Conservation (phyloP, 2,113 vertebrate genomes). For the Mustela nigripes region DNA sequence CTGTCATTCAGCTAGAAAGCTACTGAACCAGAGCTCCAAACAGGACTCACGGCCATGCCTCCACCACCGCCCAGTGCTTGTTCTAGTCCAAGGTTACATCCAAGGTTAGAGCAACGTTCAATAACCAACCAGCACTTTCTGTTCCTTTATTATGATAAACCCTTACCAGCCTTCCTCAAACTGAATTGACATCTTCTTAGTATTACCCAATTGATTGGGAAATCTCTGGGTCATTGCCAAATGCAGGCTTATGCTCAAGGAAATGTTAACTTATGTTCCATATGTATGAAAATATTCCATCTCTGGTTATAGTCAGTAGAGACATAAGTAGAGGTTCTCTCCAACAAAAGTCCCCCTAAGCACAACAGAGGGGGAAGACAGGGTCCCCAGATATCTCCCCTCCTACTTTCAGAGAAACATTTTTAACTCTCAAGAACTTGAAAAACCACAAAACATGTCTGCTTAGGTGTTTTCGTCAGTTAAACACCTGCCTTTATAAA, state of each 20-base stretch:
- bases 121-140: neutral
- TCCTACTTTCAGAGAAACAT: neutral
- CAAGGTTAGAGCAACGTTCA: neutral
- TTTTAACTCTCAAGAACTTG: neutral
- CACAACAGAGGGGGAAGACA: neutral
- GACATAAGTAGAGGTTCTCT: neutral
- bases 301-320: neutral
- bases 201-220: neutral
- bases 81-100: neutral
- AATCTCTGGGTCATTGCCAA: neutral
- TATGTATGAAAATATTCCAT: neutral
- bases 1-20: neutral
- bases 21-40: neutral
- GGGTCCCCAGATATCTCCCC: too few relatives aligned
- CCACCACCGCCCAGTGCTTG: fast-evolving
- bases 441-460: neutral
- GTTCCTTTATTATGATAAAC: neutral
- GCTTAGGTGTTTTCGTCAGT: neutral
- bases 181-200: neutral
- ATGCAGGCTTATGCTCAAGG: neutral
- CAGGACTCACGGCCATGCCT: neutral
- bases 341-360: neutral
- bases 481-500: neutral
- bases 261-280: neutral
- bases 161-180: neutral